These are phyloP conservation scores for Paracanthobrama guichenoti DNA, from an alignment of 2,113 vertebrate genomes.

Conservation along the genomic window DNA sequence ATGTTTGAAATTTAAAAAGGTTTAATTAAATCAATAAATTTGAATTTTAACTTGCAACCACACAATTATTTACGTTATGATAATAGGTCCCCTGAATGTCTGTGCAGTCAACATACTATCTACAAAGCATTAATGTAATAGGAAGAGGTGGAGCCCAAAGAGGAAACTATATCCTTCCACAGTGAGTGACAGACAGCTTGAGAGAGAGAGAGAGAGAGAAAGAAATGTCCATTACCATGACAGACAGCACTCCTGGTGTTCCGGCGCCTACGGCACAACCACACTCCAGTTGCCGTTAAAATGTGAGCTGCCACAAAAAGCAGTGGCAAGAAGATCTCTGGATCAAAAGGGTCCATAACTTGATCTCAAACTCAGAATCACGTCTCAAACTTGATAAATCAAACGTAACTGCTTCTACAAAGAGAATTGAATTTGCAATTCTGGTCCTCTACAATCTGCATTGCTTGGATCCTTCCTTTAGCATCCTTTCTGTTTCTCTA, in stretches of 20 bases:
- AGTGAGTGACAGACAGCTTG: background rate
- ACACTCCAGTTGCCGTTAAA: conserved; percentile 71
- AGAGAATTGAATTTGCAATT: no score
- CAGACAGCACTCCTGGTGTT: conserved; percentile 56
- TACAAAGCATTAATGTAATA: background rate
- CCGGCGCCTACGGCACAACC: conserved; percentile 66
- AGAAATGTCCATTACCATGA: conserved; percentile 29
- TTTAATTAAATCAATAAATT: background rate
- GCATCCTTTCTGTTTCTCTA: background rate
- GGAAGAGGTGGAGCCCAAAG: conserved; percentile 59
- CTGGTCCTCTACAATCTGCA: background rate
- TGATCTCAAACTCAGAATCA: background rate
- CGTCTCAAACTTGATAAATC: background rate
- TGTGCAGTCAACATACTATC: background rate
- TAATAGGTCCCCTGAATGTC: background rate
- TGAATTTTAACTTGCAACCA: background rate
- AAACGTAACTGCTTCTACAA: no score
- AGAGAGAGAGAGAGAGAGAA: background rate
- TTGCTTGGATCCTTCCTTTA: background rate
- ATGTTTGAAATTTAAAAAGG: background rate
- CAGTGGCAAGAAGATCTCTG: conserved; percentile 61
- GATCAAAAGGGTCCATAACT: conserved; percentile 70
- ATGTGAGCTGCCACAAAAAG: conserved; percentile 71
- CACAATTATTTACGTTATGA: background rate
- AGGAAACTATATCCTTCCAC: conserved; percentile 54